Conservation (phyloP, 2,888 invertebrate species). For the Epistrophe grossulariae region DNA sequence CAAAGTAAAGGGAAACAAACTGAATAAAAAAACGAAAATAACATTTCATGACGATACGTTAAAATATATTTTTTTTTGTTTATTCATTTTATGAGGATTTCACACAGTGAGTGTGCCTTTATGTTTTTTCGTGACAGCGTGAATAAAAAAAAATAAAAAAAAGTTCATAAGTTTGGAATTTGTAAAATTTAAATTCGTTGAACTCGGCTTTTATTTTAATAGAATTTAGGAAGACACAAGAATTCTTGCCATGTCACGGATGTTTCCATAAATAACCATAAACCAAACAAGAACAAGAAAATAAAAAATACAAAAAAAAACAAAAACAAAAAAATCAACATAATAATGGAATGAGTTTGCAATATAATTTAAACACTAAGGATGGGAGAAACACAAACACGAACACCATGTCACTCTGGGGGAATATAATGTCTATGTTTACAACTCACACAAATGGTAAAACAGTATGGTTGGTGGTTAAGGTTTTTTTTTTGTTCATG, state of each 20-base stretch:
- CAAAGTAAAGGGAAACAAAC: background rate
- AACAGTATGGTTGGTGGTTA: conserved; percentile 13
- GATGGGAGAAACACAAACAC: conserved; percentile 1
- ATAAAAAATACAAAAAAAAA: no score
- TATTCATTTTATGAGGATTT: background rate
- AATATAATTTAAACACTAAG: conserved; percentile 3
- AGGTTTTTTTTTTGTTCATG: background rate
- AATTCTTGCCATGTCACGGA: conserved; percentile 25
- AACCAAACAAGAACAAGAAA: background rate
- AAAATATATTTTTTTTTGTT: background rate
- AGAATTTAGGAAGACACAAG: conserved; percentile 10
- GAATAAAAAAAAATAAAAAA: background rate
- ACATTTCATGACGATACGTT: background rate
- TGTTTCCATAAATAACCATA: conserved; percentile 28
- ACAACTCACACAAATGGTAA: conserved; percentile 30
- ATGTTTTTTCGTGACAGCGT: background rate
- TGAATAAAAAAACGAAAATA: background rate
- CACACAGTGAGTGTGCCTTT: background rate
- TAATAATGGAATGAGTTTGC: conserved; percentile 17
- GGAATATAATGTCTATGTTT: conserved; percentile 36
- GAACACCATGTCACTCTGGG: conserved; percentile 12
- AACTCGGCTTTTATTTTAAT: conserved; percentile 11
- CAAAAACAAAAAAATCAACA: conserved; percentile 12
- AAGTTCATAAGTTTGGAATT: conserved; percentile 45
- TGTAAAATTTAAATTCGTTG: conserved; percentile 37